A percentile compares a stretch with the other conserved stretches of the same genome.
phyloP scores from a whole-genome alignment of 2,113 vertebrate genomes.

The Corythornis cristatus region DNA sequence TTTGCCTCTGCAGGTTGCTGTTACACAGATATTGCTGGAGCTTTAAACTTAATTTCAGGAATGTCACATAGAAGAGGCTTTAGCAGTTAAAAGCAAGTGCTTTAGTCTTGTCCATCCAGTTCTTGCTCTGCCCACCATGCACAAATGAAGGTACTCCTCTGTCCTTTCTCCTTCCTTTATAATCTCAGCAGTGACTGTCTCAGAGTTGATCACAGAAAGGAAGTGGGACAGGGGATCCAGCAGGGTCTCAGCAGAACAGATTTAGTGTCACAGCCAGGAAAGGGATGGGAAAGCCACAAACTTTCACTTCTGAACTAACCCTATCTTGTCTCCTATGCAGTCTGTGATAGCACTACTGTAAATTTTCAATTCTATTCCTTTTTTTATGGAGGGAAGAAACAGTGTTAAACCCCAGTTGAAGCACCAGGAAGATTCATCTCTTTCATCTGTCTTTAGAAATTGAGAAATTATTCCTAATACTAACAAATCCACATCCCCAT shows the following conservation, averaged over 20 bases:
- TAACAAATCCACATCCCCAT: neutral
- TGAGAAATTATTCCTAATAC: neutral
- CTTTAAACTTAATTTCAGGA: neutral
- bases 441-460: neutral
- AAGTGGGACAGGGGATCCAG: neutral
- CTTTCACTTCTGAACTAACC: neutral
- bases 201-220: neutral
- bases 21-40: neutral
- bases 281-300: neutral
- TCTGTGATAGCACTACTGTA: accelerated
- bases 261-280: neutral
- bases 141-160: neutral
- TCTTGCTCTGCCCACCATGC: neutral
- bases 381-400: neutral
- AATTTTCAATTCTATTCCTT: neutral
- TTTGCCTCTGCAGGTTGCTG: neutral
- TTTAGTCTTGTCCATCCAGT: neutral
- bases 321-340: neutral
- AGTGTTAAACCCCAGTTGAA: neutral
- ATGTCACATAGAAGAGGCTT: neutral
- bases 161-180: neutral
- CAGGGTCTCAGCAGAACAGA: neutral
- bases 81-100: neutral
- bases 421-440: neutral
- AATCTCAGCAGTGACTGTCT: accelerated